Percentiles rank a stretch among this genome's conserved stretches.
Conservation (phyloP, 1,140 invertebrate species). For the Zaprionus lachaisei region DNA sequence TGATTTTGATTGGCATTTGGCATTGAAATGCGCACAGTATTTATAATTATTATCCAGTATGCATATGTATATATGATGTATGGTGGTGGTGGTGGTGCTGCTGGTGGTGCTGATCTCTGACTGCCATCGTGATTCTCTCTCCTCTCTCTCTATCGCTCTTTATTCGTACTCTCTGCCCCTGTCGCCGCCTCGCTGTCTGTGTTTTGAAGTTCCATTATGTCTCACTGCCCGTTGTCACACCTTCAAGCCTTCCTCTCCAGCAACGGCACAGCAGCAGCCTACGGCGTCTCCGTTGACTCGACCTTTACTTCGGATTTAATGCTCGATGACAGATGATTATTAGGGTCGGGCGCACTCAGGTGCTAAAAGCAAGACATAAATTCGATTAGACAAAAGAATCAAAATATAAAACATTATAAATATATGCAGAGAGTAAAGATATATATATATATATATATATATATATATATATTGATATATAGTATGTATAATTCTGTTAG, state of each 20-base stretch:
- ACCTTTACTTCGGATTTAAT: conserved; percentile 75
- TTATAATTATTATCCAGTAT: conserved; percentile 19
- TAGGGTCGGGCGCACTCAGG: conserved; percentile 84
- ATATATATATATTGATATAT: conserved; percentile 18
- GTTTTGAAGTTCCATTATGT: conserved; percentile 43
- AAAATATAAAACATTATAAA: conserved; percentile 2
- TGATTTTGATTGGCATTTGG: conserved; percentile 25
- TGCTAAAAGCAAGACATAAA: conserved; percentile 74
- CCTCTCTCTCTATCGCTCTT: conserved; percentile 3
- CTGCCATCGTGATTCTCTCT: not conserved
- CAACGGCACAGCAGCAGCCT: conserved; percentile 48
- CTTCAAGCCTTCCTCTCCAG: conserved; percentile 39
- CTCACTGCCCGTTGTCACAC: conserved; percentile 65
- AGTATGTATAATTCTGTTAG: conserved; percentile 30
- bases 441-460: conserved; percentile 22
- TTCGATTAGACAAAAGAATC: conserved; percentile 41
- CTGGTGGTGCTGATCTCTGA: conserved; percentile 23
- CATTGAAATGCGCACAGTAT: conserved; percentile 30
- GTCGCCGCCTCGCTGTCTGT: conserved; percentile 19
- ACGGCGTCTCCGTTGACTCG: conserved; percentile 83
- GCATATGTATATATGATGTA: conserved; percentile 6
- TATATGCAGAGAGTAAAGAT: conserved; percentile 17
- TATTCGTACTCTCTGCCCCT: conserved; percentile 8
- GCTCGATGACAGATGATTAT: conserved; percentile 83
- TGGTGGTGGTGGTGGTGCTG: conserved; percentile 17